These are phyloP conservation scores for Muscicapa striata DNA, from an alignment of 2,797 vertebrate genomes.

Conservation along the genomic window DNA sequence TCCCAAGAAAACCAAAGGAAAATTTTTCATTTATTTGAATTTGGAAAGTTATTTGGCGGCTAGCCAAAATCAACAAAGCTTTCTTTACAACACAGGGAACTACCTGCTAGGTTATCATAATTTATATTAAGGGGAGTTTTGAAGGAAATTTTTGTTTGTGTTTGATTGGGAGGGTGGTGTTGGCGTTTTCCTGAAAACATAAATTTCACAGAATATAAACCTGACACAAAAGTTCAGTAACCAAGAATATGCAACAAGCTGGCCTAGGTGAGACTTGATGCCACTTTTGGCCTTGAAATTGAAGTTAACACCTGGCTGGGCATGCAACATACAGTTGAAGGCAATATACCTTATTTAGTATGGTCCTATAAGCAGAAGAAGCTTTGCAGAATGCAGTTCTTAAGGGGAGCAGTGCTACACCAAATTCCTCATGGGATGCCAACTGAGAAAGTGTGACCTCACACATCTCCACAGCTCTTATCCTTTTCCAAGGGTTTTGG, in stretches of 20 bases:
- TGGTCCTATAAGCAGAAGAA: neutral
- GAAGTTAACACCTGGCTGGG: neutral
- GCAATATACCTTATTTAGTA: neutral
- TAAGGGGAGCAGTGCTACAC: neutral
- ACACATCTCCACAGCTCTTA: neutral
- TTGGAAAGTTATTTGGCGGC: slow-evolving; percentile 8
- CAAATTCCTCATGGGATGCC: neutral
- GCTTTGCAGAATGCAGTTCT: neutral
- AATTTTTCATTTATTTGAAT: neutral
- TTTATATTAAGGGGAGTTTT: neutral
- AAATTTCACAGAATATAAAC: neutral
- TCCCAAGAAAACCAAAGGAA: neutral
- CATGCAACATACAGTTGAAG: neutral
- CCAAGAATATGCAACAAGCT: neutral
- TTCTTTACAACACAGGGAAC: neutral
- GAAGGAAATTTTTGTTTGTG: neutral
- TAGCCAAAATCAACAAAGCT: slow-evolving; percentile 13
- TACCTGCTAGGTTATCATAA: neutral
- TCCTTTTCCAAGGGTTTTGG: neutral
- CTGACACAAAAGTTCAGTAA: neutral
- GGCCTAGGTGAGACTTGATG: neutral
- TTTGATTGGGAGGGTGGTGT: neutral
- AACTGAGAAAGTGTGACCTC: neutral
- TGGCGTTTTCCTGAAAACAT: neutral
- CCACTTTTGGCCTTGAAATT: neutral